A percentile compares a stretch with the other conserved stretches of the same genome.
These are phyloP conservation scores for Bos javanicus DNA, from an alignment of 2,113 vertebrate species.

Conservation along the genomic window DNA sequence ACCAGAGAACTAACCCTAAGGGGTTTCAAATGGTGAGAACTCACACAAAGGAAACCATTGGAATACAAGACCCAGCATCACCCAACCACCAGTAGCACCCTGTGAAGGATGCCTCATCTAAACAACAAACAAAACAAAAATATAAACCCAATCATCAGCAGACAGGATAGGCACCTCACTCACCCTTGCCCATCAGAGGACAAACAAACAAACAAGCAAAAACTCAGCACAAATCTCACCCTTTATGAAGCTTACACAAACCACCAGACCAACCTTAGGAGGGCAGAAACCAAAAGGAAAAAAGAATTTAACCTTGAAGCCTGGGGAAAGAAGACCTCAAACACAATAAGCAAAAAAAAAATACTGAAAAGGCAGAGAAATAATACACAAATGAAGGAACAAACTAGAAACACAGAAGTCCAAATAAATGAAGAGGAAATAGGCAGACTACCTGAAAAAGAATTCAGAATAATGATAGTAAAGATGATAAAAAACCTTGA, in stretches of 20 bases:
- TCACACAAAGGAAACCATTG: background rate
- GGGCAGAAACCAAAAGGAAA: background rate
- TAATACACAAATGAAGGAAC: background rate
- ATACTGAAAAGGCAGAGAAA: background rate
- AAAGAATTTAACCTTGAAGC: background rate
- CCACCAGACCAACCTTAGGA: background rate
- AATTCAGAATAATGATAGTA: background rate
- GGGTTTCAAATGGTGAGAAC: background rate
- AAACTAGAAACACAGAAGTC: background rate
- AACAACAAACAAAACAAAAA: background rate
- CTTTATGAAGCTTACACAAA: background rate
- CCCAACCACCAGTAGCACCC: background rate
- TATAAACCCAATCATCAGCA: background rate
- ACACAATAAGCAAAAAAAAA: background rate
- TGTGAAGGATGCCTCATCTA: background rate
- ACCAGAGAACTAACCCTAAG: background rate
- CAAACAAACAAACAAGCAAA: background rate
- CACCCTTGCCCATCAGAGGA: background rate
- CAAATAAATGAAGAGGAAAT: background rate
- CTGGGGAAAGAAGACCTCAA: background rate
- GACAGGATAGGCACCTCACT: background rate
- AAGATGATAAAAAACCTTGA: background rate
- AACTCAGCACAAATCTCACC: background rate
- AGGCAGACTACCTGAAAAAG: background rate
- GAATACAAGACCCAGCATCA: background rate